These are phyloP conservation scores for Oryzias dopingdopingensis DNA, from an alignment of 2,797 vertebrate genomes.

Conservation along the genomic window DNA sequence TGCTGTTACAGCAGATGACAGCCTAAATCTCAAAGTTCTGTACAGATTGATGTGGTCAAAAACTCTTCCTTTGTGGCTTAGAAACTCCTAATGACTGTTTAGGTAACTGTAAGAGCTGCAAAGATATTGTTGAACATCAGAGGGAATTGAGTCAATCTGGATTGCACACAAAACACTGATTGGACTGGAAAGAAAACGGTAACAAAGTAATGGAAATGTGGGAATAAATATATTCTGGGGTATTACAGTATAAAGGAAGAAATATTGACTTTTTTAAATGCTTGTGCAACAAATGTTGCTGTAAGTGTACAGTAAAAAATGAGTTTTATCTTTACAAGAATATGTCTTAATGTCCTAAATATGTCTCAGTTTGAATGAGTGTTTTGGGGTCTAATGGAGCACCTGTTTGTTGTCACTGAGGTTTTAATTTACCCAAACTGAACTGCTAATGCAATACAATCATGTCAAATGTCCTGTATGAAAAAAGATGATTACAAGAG, in stretches of 20 bases:
- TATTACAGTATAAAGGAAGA: no score
- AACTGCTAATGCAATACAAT: slow-evolving; percentile 27
- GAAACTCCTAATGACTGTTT: not conserved
- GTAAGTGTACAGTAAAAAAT: no score
- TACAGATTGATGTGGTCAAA: slow-evolving; percentile 6
- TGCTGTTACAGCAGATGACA: slow-evolving; percentile 12
- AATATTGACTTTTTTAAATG: no score
- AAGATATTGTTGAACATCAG: not conserved
- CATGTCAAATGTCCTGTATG: slow-evolving; percentile 12
- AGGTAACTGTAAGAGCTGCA: slow-evolving; percentile 6
- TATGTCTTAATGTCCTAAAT: slow-evolving; percentile 46
- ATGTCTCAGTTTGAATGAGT: slow-evolving; percentile 51
- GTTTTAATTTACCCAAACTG: slow-evolving; percentile 26
- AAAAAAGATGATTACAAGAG: no score
- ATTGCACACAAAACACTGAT: no score
- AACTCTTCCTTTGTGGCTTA: slow-evolving; percentile 3
- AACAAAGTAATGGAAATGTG: no score
- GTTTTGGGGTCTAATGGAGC: slow-evolving; percentile 36
- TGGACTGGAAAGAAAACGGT: no score
- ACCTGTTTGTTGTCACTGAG: slow-evolving; percentile 29
- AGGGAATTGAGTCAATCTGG: no score
- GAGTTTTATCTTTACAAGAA: no score
- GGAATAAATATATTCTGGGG: no score
- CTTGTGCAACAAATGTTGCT: no score
- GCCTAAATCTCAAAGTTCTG: not conserved